These are phyloP conservation scores for Megatriorchis doriae DNA, from an alignment of 2,113 vertebrate genomes.

Conservation along the genomic window DNA sequence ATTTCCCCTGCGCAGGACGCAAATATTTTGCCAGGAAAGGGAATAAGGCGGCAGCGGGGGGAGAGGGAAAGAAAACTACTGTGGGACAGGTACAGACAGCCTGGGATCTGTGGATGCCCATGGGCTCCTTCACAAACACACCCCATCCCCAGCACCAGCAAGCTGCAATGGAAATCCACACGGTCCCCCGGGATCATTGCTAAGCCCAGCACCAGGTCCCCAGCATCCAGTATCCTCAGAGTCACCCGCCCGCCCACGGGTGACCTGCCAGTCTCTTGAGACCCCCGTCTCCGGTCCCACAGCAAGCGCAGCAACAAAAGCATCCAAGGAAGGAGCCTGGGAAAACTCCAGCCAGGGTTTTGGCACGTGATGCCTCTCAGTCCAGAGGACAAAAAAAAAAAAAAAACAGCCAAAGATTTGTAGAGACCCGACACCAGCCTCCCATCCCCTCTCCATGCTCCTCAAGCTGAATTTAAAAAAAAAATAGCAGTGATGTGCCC, in stretches of 20 bases:
- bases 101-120: not conserved
- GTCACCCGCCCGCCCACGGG: not conserved
- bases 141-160: not conserved
- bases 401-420: not conserved
- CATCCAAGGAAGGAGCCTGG: slow-evolving; percentile 13
- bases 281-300: not conserved
- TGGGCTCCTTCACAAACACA: not conserved
- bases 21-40: slow-evolving; percentile 42
- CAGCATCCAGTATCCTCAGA: not conserved
- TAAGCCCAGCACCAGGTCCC: not conserved
- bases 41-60: not conserved
- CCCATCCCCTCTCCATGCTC: not conserved
- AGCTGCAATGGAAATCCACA: not conserved
- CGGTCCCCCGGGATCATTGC: fast-evolving
- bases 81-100: not conserved
- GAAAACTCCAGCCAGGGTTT: slow-evolving; percentile 27
- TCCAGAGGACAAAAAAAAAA: not conserved
- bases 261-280: not conserved
- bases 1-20: not conserved
- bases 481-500: not conserved
- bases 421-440: not conserved
- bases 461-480: not conserved
- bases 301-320: not conserved
- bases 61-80: not conserved
- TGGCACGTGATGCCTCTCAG: not conserved